Base-by-base conservation (phyloP, 2,113 vertebrate genomes). In the Tupaia chinensis region DNA sequence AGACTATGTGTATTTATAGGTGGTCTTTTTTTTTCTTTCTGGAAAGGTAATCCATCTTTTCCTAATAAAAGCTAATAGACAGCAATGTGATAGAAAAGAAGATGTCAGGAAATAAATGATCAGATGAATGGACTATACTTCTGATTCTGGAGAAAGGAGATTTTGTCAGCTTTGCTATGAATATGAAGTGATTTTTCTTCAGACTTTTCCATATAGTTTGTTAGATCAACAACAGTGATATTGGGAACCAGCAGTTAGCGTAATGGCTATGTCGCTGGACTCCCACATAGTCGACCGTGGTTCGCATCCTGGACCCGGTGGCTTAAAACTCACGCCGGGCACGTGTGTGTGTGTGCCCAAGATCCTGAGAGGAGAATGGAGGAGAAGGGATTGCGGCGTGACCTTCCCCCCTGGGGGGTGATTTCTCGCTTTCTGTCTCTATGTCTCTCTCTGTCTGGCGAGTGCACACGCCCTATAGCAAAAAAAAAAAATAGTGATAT, bases 101-200 rank as follows among this genome's bases (percentile, higher is more conserved):
- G 65, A 84, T n/a, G 12, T 25, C 68, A 58, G 66, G 61, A 92
- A 83, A 60, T 72, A 69, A 93, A n/a, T 27, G 19, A 78, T 23
- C 44, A 29, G 15, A 54, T 20, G 9, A 91, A 56, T 44, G 3
- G 9, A 23, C 53, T 70, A 5, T 61, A 81, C 54, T 87, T 81
- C 29, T 77, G 27, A 65, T 84, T 91, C 79, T 85, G 27, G 9
- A 14, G 34, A 76, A 61, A 5, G 14, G 27, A 87, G 14, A 1
- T 85, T 91, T 86, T 58, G 76, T 74, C 56, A 82, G 0, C 58
- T 81, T 60, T 82, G 66, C 68, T 66, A 89, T 5, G 7, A 10
- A 76, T 65, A 12, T 44, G 34, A 53, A 70, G 84, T 44, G 70
- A 70, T 70, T 88, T 91, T 79, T 90, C 87, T 88, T 76, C 72